Conservation (phyloP, 2,888 invertebrate species). For the Syrphus vitripennis region DNA sequence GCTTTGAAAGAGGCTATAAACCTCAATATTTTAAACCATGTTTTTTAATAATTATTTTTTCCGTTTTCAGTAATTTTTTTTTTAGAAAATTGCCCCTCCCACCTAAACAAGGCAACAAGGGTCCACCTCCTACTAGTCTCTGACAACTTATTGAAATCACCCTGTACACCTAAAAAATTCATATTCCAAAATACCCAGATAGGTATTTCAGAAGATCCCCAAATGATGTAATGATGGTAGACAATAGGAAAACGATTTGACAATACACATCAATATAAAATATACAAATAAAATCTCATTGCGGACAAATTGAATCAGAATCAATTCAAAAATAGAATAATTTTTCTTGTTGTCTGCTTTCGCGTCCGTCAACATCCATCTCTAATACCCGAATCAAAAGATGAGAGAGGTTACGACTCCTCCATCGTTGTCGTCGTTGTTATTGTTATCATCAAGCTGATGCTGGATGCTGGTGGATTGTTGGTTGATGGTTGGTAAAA, state of each 20-base stretch:
- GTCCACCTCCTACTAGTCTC: no score
- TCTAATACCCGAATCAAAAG: background rate
- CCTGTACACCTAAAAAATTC: no score
- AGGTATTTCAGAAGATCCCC: background rate
- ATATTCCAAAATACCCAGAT: no score
- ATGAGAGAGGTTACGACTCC: conserved; percentile 32
- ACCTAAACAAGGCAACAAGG: no score
- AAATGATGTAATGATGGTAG: conserved; percentile 15
- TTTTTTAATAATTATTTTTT: no score
- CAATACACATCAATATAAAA: conserved; percentile 45
- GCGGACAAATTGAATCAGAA: conserved; percentile 63
- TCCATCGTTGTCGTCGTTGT: background rate
- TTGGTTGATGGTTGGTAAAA: background rate
- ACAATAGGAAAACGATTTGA: conserved; percentile 54
- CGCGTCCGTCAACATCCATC: background rate
- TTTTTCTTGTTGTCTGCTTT: background rate
- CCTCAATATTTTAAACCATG: no score
- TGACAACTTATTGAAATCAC: no score
- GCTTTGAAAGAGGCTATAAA: no score
- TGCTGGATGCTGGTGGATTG: background rate
- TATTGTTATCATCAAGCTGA: conserved; percentile 13
- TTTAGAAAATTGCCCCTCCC: no score
- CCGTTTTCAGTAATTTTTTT: no score
- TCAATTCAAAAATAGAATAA: conserved; percentile 58
- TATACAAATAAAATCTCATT: conserved; percentile 43